These are phyloP conservation scores for Aphyosemion australe DNA, from an alignment of 2,113 vertebrate genomes.

Conservation along the genomic window DNA sequence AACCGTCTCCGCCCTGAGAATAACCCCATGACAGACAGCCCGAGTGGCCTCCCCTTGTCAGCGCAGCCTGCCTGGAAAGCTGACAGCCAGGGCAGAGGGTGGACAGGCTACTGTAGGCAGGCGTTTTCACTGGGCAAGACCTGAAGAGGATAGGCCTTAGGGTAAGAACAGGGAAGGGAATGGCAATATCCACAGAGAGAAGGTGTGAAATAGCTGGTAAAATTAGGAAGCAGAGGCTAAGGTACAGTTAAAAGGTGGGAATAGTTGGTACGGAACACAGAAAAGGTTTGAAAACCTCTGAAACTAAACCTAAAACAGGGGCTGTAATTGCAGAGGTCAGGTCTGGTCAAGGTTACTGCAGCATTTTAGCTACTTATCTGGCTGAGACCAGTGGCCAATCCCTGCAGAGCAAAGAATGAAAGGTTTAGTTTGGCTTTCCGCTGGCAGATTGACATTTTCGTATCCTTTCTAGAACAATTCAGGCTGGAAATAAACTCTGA, in stretches of 20 bases:
- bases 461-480: constrained; percentile 41
- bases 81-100: constrained; percentile 80
- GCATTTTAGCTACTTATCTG: constrained; percentile 53
- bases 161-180: constrained; percentile 21
- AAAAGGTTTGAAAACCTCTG: neutral
- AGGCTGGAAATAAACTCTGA: constrained; percentile 19
- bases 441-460: constrained; percentile 62
- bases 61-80: constrained; percentile 73
- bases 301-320: constrained; percentile 39
- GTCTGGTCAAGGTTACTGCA: constrained; percentile 71
- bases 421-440: constrained; percentile 67
- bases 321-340: constrained; percentile 58
- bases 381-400: constrained; percentile 58
- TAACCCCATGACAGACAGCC: constrained; percentile 82
- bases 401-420: constrained; percentile 62
- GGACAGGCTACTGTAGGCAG: constrained; percentile 65
- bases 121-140: constrained; percentile 52
- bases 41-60: constrained; percentile 80
- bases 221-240: constrained; percentile 10
- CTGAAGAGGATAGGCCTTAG: constrained; percentile 45
- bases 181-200: constrained; percentile 7
- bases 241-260: constrained; percentile 10
- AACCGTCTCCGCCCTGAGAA: constrained; percentile 79
- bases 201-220: constrained; percentile 19
- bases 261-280: neutral